A percentile compares a stretch with the other conserved stretches of the same genome.
phyloP scores from a whole-genome alignment of 2,113 vertebrate species.

The Pitta sordida region DNA sequence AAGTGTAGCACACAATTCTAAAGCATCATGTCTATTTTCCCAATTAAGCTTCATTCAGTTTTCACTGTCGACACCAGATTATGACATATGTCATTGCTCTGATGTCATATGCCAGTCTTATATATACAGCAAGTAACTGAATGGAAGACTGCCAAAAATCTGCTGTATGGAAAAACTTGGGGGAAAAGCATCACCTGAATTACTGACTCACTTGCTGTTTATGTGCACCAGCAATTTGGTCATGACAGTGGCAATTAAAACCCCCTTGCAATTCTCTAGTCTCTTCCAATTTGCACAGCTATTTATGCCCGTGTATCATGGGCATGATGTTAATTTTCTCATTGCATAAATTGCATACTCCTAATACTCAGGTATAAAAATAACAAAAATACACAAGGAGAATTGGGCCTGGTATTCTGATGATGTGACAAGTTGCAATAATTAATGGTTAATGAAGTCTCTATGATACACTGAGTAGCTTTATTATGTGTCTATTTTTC shows the following conservation, averaged over 20 bases:
- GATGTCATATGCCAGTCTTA: not conserved
- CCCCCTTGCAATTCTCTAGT: not conserved
- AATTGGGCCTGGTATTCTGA: not conserved
- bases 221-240: not conserved
- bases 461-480: not conserved
- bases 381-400: not conserved
- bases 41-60: not conserved
- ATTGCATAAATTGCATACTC: not conserved
- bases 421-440: not conserved
- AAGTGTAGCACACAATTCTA: not conserved
- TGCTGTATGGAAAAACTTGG: not conserved
- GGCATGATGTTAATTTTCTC: not conserved
- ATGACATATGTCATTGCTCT: not conserved
- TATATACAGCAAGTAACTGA: not conserved
- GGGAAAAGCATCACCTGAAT: not conserved
- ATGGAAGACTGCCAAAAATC: not conserved
- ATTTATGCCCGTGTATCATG: not conserved
- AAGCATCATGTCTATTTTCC: not conserved
- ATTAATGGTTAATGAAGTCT: not conserved
- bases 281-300: constrained; percentile 42
- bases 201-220: not conserved
- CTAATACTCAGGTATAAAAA: not conserved
- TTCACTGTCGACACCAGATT: not conserved
- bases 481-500: not conserved
- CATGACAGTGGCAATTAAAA: not conserved